A percentile compares a stretch with the other conserved stretches of the same genome.
These are phyloP conservation scores for Lycaena phlaeas DNA, from an alignment of 2,888 invertebrate species.

Conservation along the genomic window DNA sequence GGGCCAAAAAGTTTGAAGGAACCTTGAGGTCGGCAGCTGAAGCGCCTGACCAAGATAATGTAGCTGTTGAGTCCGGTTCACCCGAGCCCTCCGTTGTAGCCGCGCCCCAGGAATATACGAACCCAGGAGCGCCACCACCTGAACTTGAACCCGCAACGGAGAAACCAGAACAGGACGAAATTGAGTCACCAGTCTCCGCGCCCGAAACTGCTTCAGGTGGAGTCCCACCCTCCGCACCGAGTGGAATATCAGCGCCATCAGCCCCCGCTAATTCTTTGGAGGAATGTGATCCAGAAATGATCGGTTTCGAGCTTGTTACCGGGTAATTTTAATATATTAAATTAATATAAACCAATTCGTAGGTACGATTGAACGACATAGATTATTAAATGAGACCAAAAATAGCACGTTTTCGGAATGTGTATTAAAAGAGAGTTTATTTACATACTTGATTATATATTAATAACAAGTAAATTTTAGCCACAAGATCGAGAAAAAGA, in stretches of 20 bases:
- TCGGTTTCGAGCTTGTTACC: slow-evolving; percentile 92
- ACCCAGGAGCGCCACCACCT: slow-evolving; percentile 51
- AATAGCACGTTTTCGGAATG: too few species aligned
- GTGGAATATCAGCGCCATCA: slow-evolving; percentile 63
- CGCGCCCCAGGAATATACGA: slow-evolving; percentile 58
- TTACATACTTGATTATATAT: too few species aligned
- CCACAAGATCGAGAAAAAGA: too few species aligned
- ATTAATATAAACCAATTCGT: too few species aligned
- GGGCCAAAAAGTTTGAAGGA: slow-evolving; percentile 63
- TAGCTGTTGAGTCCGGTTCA: slow-evolving; percentile 57
- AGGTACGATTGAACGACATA: neutral
- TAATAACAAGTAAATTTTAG: too few species aligned
- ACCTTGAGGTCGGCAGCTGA: slow-evolving; percentile 61
- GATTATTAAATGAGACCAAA: too few species aligned
- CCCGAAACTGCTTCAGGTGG: slow-evolving; percentile 63
- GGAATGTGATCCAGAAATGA: slow-evolving; percentile 90
- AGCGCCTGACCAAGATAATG: slow-evolving; percentile 63
- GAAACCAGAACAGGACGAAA: slow-evolving; percentile 25
- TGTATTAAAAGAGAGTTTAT: too few species aligned
- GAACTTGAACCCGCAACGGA: slow-evolving; percentile 30
- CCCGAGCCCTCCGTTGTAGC: slow-evolving; percentile 59
- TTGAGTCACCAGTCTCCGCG: slow-evolving; percentile 30
- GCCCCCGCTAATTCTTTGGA: slow-evolving; percentile 75
- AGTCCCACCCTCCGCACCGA: slow-evolving; percentile 63
- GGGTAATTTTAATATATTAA: slow-evolving; percentile 69